phyloP scores from a whole-genome alignment of 1,140 invertebrate species.

The Aphaenogaster rudis region DNA sequence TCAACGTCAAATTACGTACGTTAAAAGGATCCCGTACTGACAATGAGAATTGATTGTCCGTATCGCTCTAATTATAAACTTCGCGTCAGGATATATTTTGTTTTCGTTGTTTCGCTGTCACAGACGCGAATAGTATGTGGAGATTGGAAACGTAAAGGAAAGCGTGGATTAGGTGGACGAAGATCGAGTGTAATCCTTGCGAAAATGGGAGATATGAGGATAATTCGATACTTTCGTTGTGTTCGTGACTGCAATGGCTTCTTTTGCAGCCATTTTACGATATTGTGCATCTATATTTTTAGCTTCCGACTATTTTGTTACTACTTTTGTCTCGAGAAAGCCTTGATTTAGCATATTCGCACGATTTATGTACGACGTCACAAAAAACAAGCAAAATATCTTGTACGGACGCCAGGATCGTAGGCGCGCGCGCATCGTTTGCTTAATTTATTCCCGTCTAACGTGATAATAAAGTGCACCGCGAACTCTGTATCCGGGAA shows the following conservation, averaged over 20 bases:
- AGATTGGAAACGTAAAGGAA: slow-evolving; percentile 16
- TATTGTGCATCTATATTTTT: background rate
- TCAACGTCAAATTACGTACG: slow-evolving; percentile 9
- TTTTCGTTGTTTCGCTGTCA: background rate
- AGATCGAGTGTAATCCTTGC: slow-evolving; percentile 31
- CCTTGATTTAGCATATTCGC: slow-evolving; percentile 12
- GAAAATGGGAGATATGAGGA: background rate
- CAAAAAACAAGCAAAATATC: slow-evolving; percentile 27
- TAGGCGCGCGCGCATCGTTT: slow-evolving; percentile 13
- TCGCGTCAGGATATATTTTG: slow-evolving; percentile 10
- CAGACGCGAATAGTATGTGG: background rate
- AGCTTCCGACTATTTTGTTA: background rate
- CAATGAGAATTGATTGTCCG: slow-evolving; percentile 18
- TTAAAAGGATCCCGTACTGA: slow-evolving; percentile 1
- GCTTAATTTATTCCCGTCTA: slow-evolving; percentile 54
- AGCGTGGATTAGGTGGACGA: background rate
- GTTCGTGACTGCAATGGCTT: background rate
- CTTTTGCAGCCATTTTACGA: background rate
- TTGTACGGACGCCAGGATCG: slow-evolving; percentile 8
- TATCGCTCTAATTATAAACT: background rate
- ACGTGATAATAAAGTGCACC: slow-evolving; percentile 58
- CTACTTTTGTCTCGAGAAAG: background rate
- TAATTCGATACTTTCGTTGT: slow-evolving; percentile 2
- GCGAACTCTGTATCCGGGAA: slow-evolving; percentile 47
- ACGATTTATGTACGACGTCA: slow-evolving; percentile 16